Conservation (phyloP, 1,140 invertebrate species). For the Drosophila guanche region DNA sequence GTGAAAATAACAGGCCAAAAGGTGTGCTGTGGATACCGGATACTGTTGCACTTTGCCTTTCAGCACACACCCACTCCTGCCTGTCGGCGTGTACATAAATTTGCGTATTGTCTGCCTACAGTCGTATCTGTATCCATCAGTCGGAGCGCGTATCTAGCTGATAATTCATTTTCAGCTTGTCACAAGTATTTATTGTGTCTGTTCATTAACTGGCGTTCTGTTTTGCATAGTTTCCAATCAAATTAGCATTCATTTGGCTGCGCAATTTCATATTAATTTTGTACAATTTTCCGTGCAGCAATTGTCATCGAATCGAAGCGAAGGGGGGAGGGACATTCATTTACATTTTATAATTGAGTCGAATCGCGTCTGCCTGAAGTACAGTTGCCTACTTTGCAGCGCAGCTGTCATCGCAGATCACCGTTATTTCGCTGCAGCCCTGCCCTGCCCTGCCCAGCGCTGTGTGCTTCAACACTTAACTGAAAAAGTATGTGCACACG, state of each 20-base stretch:
- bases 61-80: no score
- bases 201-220: conserved; percentile 30
- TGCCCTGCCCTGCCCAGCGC: conserved; percentile 4
- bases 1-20: conserved; percentile 4
- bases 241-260: conserved; percentile 17
- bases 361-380: no score
- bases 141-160: conserved; percentile 17
- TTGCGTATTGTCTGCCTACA: conserved; percentile 9
- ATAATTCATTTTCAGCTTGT: conserved; percentile 32
- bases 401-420: neutral
- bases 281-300: conserved; percentile 8
- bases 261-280: conserved; percentile 31
- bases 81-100: neutral
- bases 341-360: conserved; percentile 48
- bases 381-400: neutral
- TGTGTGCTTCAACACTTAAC: conserved; percentile 1
- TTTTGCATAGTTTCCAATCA: conserved; percentile 22
- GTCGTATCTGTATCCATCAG: no score
- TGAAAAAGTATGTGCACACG: conserved; percentile 5
- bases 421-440: neutral
- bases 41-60: no score
- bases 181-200: conserved; percentile 34
- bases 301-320: conserved; percentile 3
- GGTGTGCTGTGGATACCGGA: no score
- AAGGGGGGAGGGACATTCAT: conserved; percentile 7